These are phyloP conservation scores for Muscina levida DNA, from an alignment of 2,888 invertebrate genomes.

Conservation along the genomic window DNA sequence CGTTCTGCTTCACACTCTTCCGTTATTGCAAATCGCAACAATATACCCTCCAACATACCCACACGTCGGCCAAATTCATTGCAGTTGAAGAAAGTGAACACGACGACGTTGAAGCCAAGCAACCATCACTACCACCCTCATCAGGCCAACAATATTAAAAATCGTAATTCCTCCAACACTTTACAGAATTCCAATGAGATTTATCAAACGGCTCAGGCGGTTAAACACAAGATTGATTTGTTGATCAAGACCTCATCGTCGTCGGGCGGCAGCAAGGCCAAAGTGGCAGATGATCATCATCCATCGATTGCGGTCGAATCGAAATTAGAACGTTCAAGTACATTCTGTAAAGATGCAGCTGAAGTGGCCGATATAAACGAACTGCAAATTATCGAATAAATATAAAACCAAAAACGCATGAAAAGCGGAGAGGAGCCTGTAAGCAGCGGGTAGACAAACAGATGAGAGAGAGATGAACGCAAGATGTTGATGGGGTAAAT, in stretches of 20 bases:
- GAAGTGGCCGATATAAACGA: constrained; percentile 76
- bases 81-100: constrained; percentile 73
- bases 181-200: constrained; percentile 68
- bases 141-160: constrained; percentile 47
- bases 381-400: constrained; percentile 78
- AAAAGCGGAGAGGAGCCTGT: constrained; percentile 22
- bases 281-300: constrained; percentile 49
- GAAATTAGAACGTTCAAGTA: constrained; percentile 80
- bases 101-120: constrained; percentile 51
- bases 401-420: not conserved
- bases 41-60: constrained; percentile 78
- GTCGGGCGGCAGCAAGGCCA: constrained; percentile 34
- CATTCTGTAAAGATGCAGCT: constrained; percentile 79
- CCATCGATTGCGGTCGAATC: constrained; percentile 69
- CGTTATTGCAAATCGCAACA: constrained; percentile 72
- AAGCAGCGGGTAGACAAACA: not conserved
- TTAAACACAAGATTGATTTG: constrained; percentile 77
- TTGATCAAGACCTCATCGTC: constrained; percentile 72
- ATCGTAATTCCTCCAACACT: constrained; percentile 67
- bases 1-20: constrained; percentile 76
- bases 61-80: constrained; percentile 77
- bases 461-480: constrained; percentile 5
- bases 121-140: constrained; percentile 22
- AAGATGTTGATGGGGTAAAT: constrained; percentile 7
- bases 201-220: constrained; percentile 73